phyloP scores from a whole-genome alignment of 2,797 vertebrate species.

The Sebastiscus albofasciatus region DNA sequence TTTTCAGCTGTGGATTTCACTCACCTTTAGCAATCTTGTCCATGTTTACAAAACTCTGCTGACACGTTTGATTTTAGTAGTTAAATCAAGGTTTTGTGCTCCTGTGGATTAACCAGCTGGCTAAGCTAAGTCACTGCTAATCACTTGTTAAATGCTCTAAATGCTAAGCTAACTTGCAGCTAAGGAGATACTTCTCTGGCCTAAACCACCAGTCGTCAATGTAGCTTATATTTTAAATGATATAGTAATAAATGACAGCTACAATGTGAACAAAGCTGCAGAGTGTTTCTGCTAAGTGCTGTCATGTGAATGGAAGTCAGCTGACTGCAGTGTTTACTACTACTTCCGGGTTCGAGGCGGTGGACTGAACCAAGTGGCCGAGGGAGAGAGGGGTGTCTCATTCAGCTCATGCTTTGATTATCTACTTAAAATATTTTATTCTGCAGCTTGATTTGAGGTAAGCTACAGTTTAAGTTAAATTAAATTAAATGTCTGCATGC shows the following conservation, averaged over 20 bases:
- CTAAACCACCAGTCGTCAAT: accelerated
- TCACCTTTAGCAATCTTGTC: slow-evolving; percentile 83
- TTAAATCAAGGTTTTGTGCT: not conserved
- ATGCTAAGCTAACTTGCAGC: not conserved
- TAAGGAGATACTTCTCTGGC: not conserved
- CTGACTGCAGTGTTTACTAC: slow-evolving; percentile 55
- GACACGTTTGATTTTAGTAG: not conserved
- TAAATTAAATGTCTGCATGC: not conserved
- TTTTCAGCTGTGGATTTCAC: not conserved
- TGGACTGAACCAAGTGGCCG: slow-evolving; percentile 53
- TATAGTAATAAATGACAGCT: accelerated
- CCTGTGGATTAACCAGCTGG: not conserved
- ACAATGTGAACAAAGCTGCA: accelerated
- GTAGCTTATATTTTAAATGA: not conserved
- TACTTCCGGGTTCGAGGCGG: slow-evolving; percentile 66
- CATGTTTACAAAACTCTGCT: slow-evolving; percentile 55
- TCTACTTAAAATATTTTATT: not conserved
- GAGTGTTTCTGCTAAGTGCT: not conserved
- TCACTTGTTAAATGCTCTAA: not conserved
- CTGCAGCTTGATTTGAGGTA: not conserved
- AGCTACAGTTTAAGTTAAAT: accelerated
- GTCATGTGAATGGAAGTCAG: slow-evolving; percentile 57
- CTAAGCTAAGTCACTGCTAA: not conserved
- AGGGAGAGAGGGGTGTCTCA: slow-evolving; percentile 21
- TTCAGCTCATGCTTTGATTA: not conserved